phyloP scores from a whole-genome alignment of 2,888 invertebrate species.

The Euclidia mi region DNA sequence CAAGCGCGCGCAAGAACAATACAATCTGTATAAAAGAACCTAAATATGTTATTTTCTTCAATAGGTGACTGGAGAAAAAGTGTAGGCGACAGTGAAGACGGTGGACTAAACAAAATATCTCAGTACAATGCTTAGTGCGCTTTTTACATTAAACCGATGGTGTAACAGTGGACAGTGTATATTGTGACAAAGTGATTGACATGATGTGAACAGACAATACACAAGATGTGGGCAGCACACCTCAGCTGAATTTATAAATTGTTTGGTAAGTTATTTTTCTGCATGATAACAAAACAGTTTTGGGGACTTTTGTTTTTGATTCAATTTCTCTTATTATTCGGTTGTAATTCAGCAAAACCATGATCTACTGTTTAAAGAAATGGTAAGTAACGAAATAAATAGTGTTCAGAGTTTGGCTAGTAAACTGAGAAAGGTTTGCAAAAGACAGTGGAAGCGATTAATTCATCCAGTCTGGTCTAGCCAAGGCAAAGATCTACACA shows the following conservation, averaged over 20 bases:
- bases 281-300: too few species aligned
- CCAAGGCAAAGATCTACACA: too few species aligned
- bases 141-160: slow-evolving; percentile 23
- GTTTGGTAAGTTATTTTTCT: slow-evolving; percentile 76
- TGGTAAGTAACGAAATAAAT: too few species aligned
- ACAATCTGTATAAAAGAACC: neutral
- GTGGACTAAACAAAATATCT: neutral
- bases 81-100: neutral
- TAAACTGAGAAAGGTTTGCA: too few species aligned
- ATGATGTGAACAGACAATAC: slow-evolving; percentile 78
- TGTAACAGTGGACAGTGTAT: slow-evolving; percentile 64
- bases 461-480: too few species aligned
- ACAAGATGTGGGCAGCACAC: slow-evolving; percentile 85
- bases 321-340: too few species aligned
- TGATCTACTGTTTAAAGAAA: too few species aligned
- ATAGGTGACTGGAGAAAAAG: slow-evolving; percentile 42
- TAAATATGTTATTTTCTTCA: slow-evolving; percentile 8
- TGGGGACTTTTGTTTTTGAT: too few species aligned
- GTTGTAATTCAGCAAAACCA: too few species aligned
- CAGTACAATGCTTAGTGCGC: slow-evolving; percentile 39
- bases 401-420: too few species aligned
- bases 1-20: too few species aligned
- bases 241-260: slow-evolving; percentile 85
- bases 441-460: too few species aligned
- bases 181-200: slow-evolving; percentile 45